Conservation (phyloP, 30 jellyfish, hydroid and myxozoan genomes). For the Clytia hemisphaerica region DNA sequence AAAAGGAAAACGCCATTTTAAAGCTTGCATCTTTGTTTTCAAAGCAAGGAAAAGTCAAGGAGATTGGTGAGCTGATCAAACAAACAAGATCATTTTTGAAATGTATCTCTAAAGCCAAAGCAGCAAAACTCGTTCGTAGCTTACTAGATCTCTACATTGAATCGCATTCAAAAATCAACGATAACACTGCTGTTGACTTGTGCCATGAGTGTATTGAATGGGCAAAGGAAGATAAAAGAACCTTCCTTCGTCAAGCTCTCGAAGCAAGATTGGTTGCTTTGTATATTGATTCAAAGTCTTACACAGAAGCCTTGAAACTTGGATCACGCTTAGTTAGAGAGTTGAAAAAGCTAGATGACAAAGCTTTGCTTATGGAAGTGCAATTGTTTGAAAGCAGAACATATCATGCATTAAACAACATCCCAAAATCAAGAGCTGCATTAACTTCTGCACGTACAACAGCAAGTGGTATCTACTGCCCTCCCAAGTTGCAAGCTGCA, state of each 20-base stretch:
- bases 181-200: slow-evolving; percentile 72
- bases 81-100: slow-evolving; percentile 80
- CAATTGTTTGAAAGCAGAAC: slow-evolving; percentile 85
- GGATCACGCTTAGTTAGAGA: slow-evolving; percentile 76
- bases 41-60: slow-evolving; percentile 75
- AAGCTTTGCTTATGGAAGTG: slow-evolving; percentile 86
- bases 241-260: slow-evolving; percentile 75
- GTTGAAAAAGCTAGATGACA: slow-evolving; percentile 80
- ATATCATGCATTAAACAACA: slow-evolving; percentile 74
- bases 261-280: slow-evolving; percentile 91
- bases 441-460: slow-evolving; percentile 95
- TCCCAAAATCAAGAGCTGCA: slow-evolving; percentile 97
- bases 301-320: slow-evolving; percentile 52
- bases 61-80: slow-evolving; percentile 61
- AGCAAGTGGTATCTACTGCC: slow-evolving; percentile 93
- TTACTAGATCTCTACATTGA: slow-evolving; percentile 71
- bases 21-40: slow-evolving; percentile 80
- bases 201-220: slow-evolving; percentile 88
- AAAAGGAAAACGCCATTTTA: slow-evolving; percentile 85
- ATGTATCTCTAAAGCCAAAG: slow-evolving; percentile 89
- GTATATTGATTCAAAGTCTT: slow-evolving; percentile 69
- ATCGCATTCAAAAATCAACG: slow-evolving; percentile 34
- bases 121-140: slow-evolving; percentile 89
- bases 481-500: slow-evolving; percentile 94
- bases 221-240: slow-evolving; percentile 86